Evolutionary conservation across 2,113 vertebrate species (phyloP).

Genomic region (Acrocephalus arundinaceus): DNA sequence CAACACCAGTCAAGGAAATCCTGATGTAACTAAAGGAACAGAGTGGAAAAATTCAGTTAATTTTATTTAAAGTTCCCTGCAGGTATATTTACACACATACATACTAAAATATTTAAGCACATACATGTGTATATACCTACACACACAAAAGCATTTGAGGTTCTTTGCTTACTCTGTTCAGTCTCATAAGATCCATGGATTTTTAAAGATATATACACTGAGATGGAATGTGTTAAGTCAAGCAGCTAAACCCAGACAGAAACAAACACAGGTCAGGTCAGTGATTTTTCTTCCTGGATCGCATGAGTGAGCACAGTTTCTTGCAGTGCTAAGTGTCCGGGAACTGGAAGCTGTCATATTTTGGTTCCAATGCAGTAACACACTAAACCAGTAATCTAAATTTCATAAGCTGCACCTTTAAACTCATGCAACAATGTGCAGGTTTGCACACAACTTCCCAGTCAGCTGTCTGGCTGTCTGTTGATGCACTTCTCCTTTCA

Average conservation of each 20-base stretch:
- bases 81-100: background rate
- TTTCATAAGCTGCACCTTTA: background rate
- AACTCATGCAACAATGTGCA: background rate
- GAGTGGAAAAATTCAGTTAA: background rate
- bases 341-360: background rate
- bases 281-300: background rate
- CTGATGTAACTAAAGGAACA: background rate
- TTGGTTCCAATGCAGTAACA: background rate
- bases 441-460: background rate
- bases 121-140: background rate
- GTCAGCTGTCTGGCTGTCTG: background rate
- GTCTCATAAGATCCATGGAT: background rate
- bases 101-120: background rate
- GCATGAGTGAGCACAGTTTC: accelerated
- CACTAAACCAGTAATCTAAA: background rate
- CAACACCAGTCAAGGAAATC: background rate
- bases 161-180: background rate
- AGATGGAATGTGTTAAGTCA: background rate
- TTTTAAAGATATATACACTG: background rate
- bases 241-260: background rate
- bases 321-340: background rate
- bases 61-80: background rate
- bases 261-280: background rate
- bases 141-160: background rate
- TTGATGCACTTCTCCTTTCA: background rate